These are phyloP conservation scores for Watsonalla cultraria DNA, from an alignment of 2,888 invertebrate genomes.

Conservation along the genomic window DNA sequence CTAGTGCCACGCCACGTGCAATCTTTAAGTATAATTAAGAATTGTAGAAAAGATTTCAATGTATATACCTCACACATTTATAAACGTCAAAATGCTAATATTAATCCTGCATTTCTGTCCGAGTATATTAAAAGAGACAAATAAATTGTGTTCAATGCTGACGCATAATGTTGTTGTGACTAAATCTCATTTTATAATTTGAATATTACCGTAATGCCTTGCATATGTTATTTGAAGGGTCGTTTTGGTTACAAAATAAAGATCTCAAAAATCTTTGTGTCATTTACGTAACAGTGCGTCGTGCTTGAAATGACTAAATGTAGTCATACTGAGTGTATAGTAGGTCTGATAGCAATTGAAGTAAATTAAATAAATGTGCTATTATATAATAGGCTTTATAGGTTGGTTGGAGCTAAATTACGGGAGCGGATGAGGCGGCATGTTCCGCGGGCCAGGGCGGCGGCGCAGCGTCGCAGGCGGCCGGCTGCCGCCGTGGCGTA, in stretches of 20 bases:
- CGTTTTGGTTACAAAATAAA: constrained; percentile 31
- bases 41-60: no score
- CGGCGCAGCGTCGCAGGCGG: constrained; percentile 33
- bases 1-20: no score
- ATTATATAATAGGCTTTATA: constrained; percentile 14
- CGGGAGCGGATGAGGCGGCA: constrained; percentile 43
- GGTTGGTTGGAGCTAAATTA: constrained; percentile 7
- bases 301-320: constrained; percentile 32
- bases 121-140: no score
- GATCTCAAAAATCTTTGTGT: constrained; percentile 37
- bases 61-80: no score
- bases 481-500: constrained; percentile 53
- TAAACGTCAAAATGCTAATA: no score
- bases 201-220: constrained; percentile 1
- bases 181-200: background rate
- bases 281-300: constrained; percentile 38
- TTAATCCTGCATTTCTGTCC: no score
- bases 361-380: constrained; percentile 12
- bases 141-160: no score
- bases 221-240: constrained; percentile 15
- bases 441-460: constrained; percentile 39
- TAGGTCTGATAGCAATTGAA: constrained; percentile 9
- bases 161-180: no score
- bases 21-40: no score
- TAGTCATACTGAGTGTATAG: background rate